A percentile compares a stretch with the other conserved stretches of the same genome.
phyloP scores from a whole-genome alignment of 1,140 invertebrate species.

The Lutraria rhynchaena region DNA sequence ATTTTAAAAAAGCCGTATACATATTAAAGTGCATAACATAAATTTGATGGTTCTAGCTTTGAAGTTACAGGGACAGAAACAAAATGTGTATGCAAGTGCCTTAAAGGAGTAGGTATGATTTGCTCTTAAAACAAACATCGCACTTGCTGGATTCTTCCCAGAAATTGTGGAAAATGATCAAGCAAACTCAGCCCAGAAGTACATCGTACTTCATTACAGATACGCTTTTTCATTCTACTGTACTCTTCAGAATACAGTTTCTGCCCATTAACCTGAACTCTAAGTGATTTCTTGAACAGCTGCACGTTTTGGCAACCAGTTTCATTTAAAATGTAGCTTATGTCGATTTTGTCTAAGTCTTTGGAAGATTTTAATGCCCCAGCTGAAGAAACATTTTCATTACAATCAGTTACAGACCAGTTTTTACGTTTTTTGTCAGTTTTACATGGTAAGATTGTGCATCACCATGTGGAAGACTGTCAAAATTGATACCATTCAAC shows the following conservation, averaged over 20 bases:
- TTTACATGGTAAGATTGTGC: not conserved
- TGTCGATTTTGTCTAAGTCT: not conserved
- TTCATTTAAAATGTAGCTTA: not conserved
- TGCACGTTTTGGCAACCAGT: conserved; percentile 9
- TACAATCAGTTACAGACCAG: not conserved
- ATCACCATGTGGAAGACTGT: not conserved
- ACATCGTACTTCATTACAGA: conserved; percentile 8
- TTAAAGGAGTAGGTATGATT: too few species aligned
- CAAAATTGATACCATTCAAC: not conserved
- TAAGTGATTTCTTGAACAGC: not conserved
- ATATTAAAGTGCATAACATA: too few species aligned
- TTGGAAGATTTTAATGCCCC: not conserved
- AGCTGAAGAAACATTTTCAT: not conserved
- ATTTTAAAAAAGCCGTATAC: too few species aligned
- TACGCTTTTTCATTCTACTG: conserved; percentile 19
- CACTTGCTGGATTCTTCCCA: too few species aligned
- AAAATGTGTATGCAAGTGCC: too few species aligned
- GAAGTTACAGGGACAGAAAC: too few species aligned
- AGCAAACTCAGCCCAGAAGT: too few species aligned
- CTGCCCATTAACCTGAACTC: conserved; percentile 20
- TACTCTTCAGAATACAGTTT: conserved; percentile 2
- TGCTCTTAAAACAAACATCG: too few species aligned
- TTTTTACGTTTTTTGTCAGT: not conserved
- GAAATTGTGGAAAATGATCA: too few species aligned
- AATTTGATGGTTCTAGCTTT: too few species aligned